Conservation (phyloP, 2,797 vertebrate species). For the Macrochelys suwanniensis region DNA sequence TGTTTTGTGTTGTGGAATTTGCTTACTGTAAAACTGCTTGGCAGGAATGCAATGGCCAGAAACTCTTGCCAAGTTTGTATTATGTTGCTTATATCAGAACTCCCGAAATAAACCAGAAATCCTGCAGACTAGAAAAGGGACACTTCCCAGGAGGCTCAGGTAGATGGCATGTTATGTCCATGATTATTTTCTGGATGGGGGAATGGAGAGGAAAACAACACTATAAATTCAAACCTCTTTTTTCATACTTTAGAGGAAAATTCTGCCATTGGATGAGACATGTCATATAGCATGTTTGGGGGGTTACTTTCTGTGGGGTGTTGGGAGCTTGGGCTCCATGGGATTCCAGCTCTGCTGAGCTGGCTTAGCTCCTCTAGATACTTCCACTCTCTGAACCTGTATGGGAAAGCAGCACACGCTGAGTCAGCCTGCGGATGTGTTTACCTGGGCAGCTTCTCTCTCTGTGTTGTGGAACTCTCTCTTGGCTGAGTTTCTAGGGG, state of each 20-base stretch:
- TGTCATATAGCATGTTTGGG: neutral
- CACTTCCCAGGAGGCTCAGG: neutral
- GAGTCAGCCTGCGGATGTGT: neutral
- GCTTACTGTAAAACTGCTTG: constrained; percentile 31
- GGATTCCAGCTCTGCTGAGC: neutral
- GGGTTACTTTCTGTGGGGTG: neutral
- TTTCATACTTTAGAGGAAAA: neutral
- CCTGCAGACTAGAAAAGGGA: neutral
- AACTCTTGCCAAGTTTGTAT: constrained; percentile 17
- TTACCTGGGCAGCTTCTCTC: neutral
- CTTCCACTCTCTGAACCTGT: neutral
- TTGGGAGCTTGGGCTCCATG: neutral
- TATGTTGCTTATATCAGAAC: constrained; percentile 15
- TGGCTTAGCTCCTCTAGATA: neutral
- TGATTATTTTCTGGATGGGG: neutral
- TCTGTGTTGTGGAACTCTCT: fast-evolving
- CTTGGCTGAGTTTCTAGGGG: neutral
- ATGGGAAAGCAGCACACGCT: neutral
- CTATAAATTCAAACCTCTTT: neutral
- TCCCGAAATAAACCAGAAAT: constrained; percentile 16
- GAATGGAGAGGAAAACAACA: neutral
- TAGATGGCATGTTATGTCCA: neutral
- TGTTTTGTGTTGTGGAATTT: constrained; percentile 29
- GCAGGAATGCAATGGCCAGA: neutral
- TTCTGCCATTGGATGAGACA: neutral